Evolutionary conservation across 2,113 vertebrate genomes (phyloP), one percentile per base, ranked within the genome.

Genomic region (Pycnonotus jocosus): DNA sequence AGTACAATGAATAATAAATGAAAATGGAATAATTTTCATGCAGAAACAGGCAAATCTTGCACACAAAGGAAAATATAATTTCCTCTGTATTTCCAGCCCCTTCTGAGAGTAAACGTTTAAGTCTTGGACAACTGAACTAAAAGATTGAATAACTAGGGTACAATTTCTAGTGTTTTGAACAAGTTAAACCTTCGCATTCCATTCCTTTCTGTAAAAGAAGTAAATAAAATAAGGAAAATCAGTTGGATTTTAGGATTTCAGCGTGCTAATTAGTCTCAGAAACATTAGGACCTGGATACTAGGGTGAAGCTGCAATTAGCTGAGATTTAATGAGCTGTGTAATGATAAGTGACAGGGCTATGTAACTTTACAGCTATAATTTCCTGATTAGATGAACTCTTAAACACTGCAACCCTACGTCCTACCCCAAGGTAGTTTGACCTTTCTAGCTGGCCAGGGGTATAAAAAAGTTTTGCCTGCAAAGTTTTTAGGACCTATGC

Each of bases 301-400:
- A 83, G 82, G 60, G 78, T 80, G 96, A 98, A 97, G 94, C 61
- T 87, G 88, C 97, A 98, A 98, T 98, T 98, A 98, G 96, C 62
- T 94, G 92, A 89, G 85, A 95, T 95, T 98, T 98, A 98, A 98
- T 97, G 97, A 98, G 94, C 97, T 98, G 98, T 96, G 92, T 97
- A 97, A 98, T 95, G 97, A 98, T 96, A 97, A 97, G 78, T 95
- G 98, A 97, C 98, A 98, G 97, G 93, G 90, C 97, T 95, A 96
- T 94, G 97, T 88, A 97, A 97, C 93, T 97, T 98, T 97, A 97
- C 95, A 97, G 90, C 94, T 93, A 97, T 94, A 95, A 96, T 97
- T 98, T 98, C 98, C 97, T 97, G 97, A 96, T 91, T 91, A 96
- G 95, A 97, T 97, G 97, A 97, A 97, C 97, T 97, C 95, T 94